Evolutionary conservation across 2,113 vertebrate species (phyloP).

Genomic region (Xenopus borealis): DNA sequence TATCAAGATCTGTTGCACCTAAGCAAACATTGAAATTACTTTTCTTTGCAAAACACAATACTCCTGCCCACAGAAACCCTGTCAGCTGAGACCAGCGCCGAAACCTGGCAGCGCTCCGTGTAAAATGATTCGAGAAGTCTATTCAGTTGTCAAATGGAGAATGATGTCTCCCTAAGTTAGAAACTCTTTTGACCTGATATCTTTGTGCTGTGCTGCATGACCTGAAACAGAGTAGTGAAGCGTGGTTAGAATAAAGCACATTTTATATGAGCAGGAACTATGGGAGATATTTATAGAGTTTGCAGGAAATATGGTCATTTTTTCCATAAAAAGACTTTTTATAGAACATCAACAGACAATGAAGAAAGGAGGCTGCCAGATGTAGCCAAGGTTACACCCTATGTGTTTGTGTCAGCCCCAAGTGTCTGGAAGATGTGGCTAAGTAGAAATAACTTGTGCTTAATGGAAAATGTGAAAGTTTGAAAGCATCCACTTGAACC

Average conservation of each 20-base stretch:
- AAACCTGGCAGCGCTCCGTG: not conserved
- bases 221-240: not conserved
- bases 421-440: conserved; percentile 6
- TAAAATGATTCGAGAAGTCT: not conserved
- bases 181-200: not conserved
- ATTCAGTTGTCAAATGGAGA: not conserved
- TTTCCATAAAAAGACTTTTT: conserved; percentile 19
- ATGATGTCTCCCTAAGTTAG: not conserved
- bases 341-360: conserved; percentile 11
- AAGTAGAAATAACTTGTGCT: not conserved
- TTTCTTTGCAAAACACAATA: not conserved
- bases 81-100: not conserved
- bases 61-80: not conserved
- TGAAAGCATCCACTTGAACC: not conserved
- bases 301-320: conserved; percentile 33
- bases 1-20: not conserved
- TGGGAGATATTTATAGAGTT: conserved; percentile 20
- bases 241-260: not conserved
- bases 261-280: not conserved
- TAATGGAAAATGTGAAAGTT: too few relatives aligned
- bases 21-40: not conserved
- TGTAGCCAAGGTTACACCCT: conserved; percentile 14
- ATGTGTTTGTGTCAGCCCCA: not conserved
- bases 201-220: not conserved
- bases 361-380: conserved; percentile 12